phyloP scores from a whole-genome alignment of 2,113 vertebrate genomes.

The Engraulis encrasicolus region DNA sequence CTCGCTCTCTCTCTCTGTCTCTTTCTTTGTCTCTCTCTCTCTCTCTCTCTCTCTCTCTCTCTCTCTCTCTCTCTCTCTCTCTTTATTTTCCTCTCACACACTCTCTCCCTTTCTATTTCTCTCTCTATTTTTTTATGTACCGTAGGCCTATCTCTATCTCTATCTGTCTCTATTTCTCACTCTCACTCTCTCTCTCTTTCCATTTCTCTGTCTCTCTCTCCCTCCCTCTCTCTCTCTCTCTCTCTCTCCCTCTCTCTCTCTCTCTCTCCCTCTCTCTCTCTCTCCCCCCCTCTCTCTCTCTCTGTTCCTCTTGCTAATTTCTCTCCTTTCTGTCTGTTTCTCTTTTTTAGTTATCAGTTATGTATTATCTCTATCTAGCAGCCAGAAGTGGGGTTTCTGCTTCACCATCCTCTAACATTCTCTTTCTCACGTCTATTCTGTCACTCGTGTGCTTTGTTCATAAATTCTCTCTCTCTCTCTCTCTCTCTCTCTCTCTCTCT shows the following conservation, averaged over 20 bases:
- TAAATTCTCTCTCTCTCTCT: no score
- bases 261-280: background rate
- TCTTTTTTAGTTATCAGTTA: no score
- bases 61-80: background rate
- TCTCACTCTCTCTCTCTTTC: background rate
- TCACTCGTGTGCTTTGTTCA: no score
- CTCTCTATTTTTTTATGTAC: no score
- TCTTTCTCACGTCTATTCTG: no score
- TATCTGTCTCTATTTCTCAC: background rate
- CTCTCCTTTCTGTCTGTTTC: no score
- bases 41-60: background rate
- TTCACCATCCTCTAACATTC: no score
- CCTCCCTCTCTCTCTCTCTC: background rate
- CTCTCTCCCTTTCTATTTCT: background rate
- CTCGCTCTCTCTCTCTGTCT: constrained; percentile 6
- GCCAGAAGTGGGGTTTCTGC: no score
- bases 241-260: constrained; percentile 13
- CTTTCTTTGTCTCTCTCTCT: background rate
- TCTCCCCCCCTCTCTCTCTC: background rate
- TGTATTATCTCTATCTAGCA: no score
- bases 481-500: background rate
- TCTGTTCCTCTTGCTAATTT: no score
- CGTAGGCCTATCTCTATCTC: background rate
- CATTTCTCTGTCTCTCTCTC: background rate
- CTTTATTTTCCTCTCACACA: background rate